phyloP scores from a whole-genome alignment of 1,140 invertebrate species.

The Thrips palmi region DNA sequence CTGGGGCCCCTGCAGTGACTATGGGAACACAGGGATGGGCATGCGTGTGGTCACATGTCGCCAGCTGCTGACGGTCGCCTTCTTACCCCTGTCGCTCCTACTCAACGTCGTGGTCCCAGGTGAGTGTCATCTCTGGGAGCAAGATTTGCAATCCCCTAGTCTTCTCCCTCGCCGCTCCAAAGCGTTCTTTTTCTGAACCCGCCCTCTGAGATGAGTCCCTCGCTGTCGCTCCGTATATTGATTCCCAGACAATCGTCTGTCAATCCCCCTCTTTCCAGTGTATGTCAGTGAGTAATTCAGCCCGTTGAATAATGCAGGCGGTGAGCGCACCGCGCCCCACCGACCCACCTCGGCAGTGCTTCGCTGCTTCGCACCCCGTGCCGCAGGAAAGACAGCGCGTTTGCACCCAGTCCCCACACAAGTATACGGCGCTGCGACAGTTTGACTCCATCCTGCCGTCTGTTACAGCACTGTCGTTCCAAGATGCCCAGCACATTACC shows the following conservation, averaged over 20 bases:
- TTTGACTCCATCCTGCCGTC: conserved; percentile 2
- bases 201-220: neutral
- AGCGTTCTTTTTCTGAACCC: neutral
- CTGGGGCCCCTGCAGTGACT: conserved; percentile 52
- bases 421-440: conserved; percentile 3
- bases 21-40: conserved; percentile 66
- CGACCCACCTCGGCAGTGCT: conserved; percentile 1
- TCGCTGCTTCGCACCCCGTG: conserved; percentile 19
- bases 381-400: conserved; percentile 22
- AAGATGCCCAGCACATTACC: conserved; percentile 87
- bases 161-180: neutral
- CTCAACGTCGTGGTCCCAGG: conserved; percentile 12
- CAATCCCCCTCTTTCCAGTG: too few relatives aligned
- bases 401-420: conserved; percentile 10
- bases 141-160: neutral
- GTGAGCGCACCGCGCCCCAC: conserved; percentile 5
- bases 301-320: neutral
- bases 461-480: conserved; percentile 38
- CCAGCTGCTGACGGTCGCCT: conserved; percentile 24
- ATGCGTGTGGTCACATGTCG: conserved; percentile 49
- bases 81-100: conserved; percentile 15
- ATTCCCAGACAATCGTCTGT: too few relatives aligned
- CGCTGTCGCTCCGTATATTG: neutral
- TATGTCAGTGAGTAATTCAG: neutral
- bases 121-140: neutral